Percentiles rank a stretch among this genome's conserved stretches.
These are phyloP conservation scores for Tinamus guttatus DNA, from an alignment of 2,113 vertebrate species.

Conservation along the genomic window DNA sequence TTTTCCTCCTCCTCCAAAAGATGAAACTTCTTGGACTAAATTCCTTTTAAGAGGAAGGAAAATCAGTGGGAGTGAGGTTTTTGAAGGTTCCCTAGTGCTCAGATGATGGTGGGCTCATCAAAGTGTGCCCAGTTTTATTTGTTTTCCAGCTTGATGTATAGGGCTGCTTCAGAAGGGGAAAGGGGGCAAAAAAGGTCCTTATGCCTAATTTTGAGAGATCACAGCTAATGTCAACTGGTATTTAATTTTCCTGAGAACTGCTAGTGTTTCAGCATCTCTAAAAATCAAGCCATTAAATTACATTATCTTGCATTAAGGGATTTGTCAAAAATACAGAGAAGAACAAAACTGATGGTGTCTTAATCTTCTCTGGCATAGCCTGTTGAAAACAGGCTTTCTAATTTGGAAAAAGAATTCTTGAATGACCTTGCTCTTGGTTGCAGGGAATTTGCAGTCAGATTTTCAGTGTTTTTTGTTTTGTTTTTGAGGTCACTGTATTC, in stretches of 20 bases:
- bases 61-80: not conserved
- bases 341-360: not conserved
- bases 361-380: not conserved
- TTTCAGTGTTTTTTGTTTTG: not conserved
- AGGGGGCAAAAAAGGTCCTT: not conserved
- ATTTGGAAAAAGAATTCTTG: not conserved
- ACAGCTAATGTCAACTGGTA: not conserved
- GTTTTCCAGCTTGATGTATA: not conserved
- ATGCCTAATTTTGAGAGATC: not conserved
- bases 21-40: not conserved
- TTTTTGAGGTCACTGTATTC: fast-evolving
- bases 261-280: not conserved
- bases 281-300: not conserved
- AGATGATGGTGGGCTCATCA: not conserved
- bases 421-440: not conserved
- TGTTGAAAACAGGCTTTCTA: not conserved
- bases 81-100: not conserved
- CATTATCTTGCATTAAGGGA: not conserved
- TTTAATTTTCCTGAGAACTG: not conserved
- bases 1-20: too few relatives aligned
- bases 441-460: not conserved
- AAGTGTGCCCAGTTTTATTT: not conserved
- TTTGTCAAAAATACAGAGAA: not conserved
- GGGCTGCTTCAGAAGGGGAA: not conserved
- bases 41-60: not conserved